Base-by-base conservation (phyloP, 2,888 invertebrate genomes). In the Labia minor region DNA sequence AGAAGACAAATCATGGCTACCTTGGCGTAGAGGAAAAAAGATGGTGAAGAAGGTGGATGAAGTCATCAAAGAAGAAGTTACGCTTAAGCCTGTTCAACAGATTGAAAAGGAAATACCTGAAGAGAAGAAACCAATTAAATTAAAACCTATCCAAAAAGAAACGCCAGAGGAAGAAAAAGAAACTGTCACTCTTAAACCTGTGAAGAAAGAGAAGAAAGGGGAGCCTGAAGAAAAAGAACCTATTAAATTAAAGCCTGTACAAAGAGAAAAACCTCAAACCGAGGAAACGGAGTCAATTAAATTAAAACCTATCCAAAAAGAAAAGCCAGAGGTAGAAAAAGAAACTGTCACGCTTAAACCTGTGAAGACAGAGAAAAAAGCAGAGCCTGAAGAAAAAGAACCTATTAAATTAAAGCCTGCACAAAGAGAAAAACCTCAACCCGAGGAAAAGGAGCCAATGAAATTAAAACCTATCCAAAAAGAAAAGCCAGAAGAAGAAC, bases 301-400 rank as follows among this genome's bases (percentile, higher is more conserved):
- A 63, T 33, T 68, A 63, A 70, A 68, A 65, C 71, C 66, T 26
- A 26, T 69, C 71, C 71, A 69, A 71, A 69, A 72, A 64, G 70
- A 74, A 64, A 72, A 73, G 70, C 71, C 73, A 14, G 73, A 74
- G 67, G 71, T 77, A 62, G 77, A 78, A 37, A 68, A 69, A 65
- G 67, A 67, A 63, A 67, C 69, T 49, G 62, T 68, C 0, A 74
- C 76, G 20, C 75, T 84, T 0, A 83, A 83, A 68, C 82, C 83
- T 0, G 72, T 79, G 33, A 49, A 49, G 16, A 11, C 4, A 49
- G 49, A 73, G 74, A 3, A 75, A 74, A 78, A 78, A 1, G 74
- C 76, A 66, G 76, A 80, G 69, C 77, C 78, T 61, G 78, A 78
- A 70, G 78, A 80, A 69, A 74, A 76, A 63, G 79, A 79, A 14